Evolutionary conservation across 1,140 invertebrate species (phyloP).

Genomic region (Drosophila paulistorum): DNA sequence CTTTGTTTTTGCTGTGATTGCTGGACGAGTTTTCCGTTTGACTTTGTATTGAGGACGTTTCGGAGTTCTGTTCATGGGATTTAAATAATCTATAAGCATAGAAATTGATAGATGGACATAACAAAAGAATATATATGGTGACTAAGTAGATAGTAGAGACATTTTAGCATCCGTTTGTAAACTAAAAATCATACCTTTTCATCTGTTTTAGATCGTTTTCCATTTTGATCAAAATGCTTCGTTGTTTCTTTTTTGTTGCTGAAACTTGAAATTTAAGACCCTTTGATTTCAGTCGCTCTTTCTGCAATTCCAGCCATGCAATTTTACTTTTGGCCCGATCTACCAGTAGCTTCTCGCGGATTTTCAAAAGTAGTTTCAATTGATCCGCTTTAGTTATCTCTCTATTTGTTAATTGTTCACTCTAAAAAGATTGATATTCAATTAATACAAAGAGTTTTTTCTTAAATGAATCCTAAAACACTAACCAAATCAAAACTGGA

Average conservation of each 20-base stretch:
- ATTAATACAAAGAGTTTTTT: neutral
- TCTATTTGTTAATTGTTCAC: neutral
- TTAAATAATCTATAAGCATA: conserved; percentile 1
- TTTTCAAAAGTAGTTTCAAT: conserved; percentile 23
- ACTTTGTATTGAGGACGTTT: neutral
- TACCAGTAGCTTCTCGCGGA: conserved; percentile 54
- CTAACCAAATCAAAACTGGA: conserved; percentile 5
- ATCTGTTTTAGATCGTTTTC: conserved; percentile 9
- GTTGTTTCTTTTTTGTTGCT: conserved; percentile 11
- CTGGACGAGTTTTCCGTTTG: neutral
- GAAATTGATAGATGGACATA: neutral
- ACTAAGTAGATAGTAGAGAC: neutral
- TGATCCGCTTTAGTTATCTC: conserved; percentile 5
- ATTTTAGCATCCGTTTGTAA: neutral
- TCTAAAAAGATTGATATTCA: neutral
- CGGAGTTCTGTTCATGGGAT: neutral
- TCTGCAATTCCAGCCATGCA: conserved; percentile 62
- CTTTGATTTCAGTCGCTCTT: conserved; percentile 50
- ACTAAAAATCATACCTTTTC: neutral
- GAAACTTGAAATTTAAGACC: conserved; percentile 25
- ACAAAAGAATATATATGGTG: neutral
- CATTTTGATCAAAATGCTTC: conserved; percentile 15
- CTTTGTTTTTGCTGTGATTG: neutral
- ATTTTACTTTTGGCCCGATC: conserved; percentile 62
- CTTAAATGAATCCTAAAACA: neutral